These are phyloP conservation scores for Heliconius sara DNA, from an alignment of 2,888 invertebrate species.

Conservation along the genomic window DNA sequence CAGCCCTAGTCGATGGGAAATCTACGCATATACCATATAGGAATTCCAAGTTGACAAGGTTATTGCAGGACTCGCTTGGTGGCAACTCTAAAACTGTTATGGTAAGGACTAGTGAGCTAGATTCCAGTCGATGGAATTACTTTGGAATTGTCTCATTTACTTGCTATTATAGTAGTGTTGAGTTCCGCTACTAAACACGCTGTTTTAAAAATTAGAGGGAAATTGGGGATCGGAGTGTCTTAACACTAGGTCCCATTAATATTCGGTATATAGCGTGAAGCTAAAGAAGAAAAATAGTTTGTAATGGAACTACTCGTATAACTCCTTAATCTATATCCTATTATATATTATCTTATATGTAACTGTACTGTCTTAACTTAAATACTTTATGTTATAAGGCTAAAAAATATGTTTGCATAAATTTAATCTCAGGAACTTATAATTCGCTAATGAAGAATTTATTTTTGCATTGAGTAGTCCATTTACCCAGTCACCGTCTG, in stretches of 20 bases:
- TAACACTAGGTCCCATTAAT: background rate
- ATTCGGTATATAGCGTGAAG: background rate
- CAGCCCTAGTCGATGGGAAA: slow-evolving; percentile 98
- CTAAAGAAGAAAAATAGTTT: background rate
- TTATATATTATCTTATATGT: no score
- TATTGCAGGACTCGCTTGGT: slow-evolving; percentile 98
- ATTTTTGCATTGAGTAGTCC: no score
- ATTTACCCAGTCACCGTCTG: no score
- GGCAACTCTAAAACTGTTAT: slow-evolving; percentile 98
- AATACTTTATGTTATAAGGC: no score
- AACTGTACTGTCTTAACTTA: no score
- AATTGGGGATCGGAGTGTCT: background rate
- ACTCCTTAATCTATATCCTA: no score
- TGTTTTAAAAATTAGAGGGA: background rate
- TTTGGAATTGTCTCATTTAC: background rate
- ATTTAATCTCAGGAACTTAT: no score
- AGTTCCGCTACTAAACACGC: background rate
- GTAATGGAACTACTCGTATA: background rate
- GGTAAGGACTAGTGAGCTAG: slow-evolving; percentile 78
- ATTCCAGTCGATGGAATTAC: background rate
- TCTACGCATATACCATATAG: slow-evolving; percentile 98
- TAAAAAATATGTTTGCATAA: no score
- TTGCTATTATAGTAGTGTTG: background rate
- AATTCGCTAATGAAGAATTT: no score
- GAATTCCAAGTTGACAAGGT: slow-evolving; percentile 97